Base-by-base conservation (phyloP, 2,888 invertebrate species). In the Pemphredon lugubris region DNA sequence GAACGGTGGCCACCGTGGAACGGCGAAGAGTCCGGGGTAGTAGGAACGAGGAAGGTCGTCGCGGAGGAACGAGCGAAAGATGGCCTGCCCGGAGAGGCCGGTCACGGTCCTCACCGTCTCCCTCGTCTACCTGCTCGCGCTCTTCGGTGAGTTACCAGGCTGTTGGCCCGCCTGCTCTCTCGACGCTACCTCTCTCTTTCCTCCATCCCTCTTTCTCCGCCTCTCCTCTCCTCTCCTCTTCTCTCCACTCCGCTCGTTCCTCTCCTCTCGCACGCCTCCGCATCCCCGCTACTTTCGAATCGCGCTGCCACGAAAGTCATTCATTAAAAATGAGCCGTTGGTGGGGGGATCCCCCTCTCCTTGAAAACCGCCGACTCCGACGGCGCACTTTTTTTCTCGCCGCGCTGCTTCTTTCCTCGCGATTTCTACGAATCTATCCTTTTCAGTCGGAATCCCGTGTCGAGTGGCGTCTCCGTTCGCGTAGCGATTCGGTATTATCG, bases 141-240 rank as follows among this genome's bases (percentile, higher is more conserved):
- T 87, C 77, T 87, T 87, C 80, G 86, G 88, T 88, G 82, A 86
- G 87, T 86, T 83, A 82, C 80, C 73, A 73, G 44, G 11, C 39
- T 37, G 64, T 60, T 61, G 54, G 60, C 37, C 42, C 66, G 54
- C 64, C 67, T 70, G 60, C 51, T 61, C 48, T 58, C 44, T 51
- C 42, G 42, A 34, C 21, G 26, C 18, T 13, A 21, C 18, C 23
- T 16, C 23, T 44, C 20, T 1, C 26, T 26, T 5, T 21, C 20
- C 37, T 2, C 11, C 18, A 9, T 11, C 14, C 30, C 21, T 37
- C 45, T 34, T 40, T 47, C 6, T 39, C 18, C 21, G 6, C n/a
- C n/a, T n/a, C n/a, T n/a, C n/a, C n/a, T 11, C 34, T 18, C 45
- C 65, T 42, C 37, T 40, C 61, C 39, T 39, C 30, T 39, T 53